Evolutionary conservation across 2,113 vertebrate species (phyloP), one percentile per base, ranked within the genome.

Genomic region (Rhipidura dahli): DNA sequence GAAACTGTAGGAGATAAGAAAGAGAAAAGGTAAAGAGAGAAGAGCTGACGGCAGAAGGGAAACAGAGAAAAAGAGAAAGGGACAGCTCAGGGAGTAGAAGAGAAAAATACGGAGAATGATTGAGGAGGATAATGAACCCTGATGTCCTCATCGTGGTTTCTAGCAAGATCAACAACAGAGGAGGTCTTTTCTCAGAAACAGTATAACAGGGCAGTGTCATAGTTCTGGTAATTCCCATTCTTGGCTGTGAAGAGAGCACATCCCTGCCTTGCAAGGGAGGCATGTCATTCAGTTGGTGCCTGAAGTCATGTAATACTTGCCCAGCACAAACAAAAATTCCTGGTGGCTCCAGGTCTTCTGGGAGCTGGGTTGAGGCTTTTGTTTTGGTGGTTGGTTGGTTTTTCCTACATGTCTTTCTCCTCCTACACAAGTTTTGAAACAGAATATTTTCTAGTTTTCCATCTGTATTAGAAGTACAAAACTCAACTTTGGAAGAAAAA

Each of bases 401-500:
- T 94, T 92, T 56, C 44, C 31, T 64, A 65, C 47, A 20, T 6
- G 26, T 92, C 13, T 19, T 95, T 91, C 83, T 76, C 90, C 80
- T 92, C 92, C 89, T 95, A 95, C 92, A 84, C 87, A 87, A 81
- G 42, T 97, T 92, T 94, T 86, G 87, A 94, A 96, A 91, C 51
- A 16, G 26, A 82, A n/a, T 86, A 65, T 94, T 90, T 85, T 86
- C 89, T 90, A 39, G 37, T 69, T 65, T 85, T 95, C 42, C 83
- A 45, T 83, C 30, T 95, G 33, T 79, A 90, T 89, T 72, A 93
- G 77, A 95, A 89, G n/a, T 23, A 65, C 50, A 79, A 79, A 88
- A 45, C 53, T 72, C 4, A 4, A 3, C 44, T 91, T 68, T 83
- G 82, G 89, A 90, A 90, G 57, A 75, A 63, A 89, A 45, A 89